Base-by-base conservation (phyloP, 2,888 invertebrate species). In the Hyposoter didymator region DNA sequence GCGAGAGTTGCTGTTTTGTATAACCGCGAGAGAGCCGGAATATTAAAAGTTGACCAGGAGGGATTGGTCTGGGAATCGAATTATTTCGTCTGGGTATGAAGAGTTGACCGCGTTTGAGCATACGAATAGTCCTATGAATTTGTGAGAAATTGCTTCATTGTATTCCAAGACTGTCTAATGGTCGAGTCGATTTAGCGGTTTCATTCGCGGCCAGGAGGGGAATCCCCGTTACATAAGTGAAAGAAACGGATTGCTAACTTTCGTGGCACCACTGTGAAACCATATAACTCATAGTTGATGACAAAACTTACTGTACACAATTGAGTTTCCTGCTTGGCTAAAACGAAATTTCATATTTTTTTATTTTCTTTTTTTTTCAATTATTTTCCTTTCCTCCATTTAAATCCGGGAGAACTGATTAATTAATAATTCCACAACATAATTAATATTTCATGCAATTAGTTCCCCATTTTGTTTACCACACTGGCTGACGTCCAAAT, bases 191-290 rank as follows among this genome's bases (percentile, higher is more conserved):
- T 74, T n/a, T 35, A 32, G 62, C 74, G 45, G 22, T 66, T 76
- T 59, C 45, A 32, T 74, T 62, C 62, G 45, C 47, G 45, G 45
- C 45, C 62, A 45, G 45, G 62, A 52, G 43, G 74, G 62, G 45
- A 74, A 62, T 47, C 62, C 62, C 62, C 47, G 59, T 74, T 74
- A 74, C 45, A 62, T 74, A 62, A 74, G 47, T 28, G 43, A 62
- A 47, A 62, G 74, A 74, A 62, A 62, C 62, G 43, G 45, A 19
- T 39, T 39, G 35, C 17, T 55, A 67, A 67, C 72, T 69, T 55
- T 52, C 66, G 32, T 70, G 52, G 14, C 66, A 39, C n/a, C 32
- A 39, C n/a, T n/a, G 8, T 66, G 39, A 39, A 39, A 39, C 28
- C n/a, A n/a, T n/a, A n/a, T 35, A 17, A 14, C n/a, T 66, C n/a